Base-by-base conservation (phyloP, 2,797 vertebrate species). In the Pogonophryne albipinna region DNA sequence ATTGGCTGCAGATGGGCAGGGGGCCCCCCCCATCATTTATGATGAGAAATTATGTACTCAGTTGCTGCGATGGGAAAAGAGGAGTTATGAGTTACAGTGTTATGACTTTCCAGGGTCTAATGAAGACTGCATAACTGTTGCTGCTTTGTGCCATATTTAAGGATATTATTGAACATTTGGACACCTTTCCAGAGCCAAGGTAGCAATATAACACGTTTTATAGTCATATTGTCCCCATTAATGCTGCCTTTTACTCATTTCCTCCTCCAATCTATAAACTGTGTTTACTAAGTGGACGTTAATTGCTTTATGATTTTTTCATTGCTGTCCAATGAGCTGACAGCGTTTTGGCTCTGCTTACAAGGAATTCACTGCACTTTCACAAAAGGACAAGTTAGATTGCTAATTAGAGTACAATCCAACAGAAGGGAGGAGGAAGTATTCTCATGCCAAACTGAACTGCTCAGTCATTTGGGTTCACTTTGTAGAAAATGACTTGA, bases 81-180 rank as follows among this genome's bases (percentile, higher is more conserved):
- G 74, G 66, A 86, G 80, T 91, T 91, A 88, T 86, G 84, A 86
- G 78, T 83, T 75, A 67, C 66, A 84, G 76, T 57, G 46, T 85
- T 90, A 92, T 87, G 87, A 83, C 82, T 91, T 91, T 76, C 88
- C 61, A 74, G 87, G 86, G 90, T 84, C 85, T 90, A 90, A 93
- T 93, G 85, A 92, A 92, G 83, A 83, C 71, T 83, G 75, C 75
- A 59, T 84, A 75, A 82, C 78, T 68, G 74, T 74, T 76, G 76
- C 76, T 82, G 63, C 65, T 87, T 71, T 77, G 61, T 76, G 65
- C 76, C 74, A 76, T 89, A 80, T 86, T 88, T 79, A 83, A 85
- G 66, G 38, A 66, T 23, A 84, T 91, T 87, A 83, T 52, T 63
- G 65, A 87, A 73, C 61, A 72, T 83, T 77, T 88, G 66, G 74